Evolutionary conservation across 2,113 vertebrate genomes (phyloP), one percentile per base, ranked within the genome.

Genomic region (Trogon surrucura): DNA sequence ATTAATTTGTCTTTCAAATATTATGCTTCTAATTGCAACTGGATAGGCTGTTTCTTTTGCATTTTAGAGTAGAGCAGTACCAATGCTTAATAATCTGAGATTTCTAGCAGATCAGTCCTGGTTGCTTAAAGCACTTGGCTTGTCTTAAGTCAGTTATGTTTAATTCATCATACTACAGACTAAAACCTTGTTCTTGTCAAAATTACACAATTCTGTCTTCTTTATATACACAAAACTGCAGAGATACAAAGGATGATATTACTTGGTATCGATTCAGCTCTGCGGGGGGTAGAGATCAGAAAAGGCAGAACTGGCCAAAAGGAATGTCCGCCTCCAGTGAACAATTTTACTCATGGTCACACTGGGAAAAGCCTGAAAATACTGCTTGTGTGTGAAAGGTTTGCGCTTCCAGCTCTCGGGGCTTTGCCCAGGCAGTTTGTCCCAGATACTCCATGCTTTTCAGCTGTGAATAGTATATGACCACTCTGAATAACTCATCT

Each of bases 161-260:
- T 97, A 97, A 97, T 98, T 96, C 92, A 98, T 96, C 87, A 97
- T 97, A 96, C 56, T 81, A 78, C 89, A 96, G 94, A 89, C 90
- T 96, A 94, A 97, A 97, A 97, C 96, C 95, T 95, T 96, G 96
- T 95, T 95, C 92, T 94, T 96, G 95, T 96, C 96, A 95, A 98
- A 98, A 98, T 97, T 97, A 97, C 93, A 97, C 88, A 95, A 88
- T 97, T 97, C 95, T 95, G 85, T 97, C 97, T 96, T 97, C 97
- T 96, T 97, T 98, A 94, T 97, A 95, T 97, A 95, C 75, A 91
- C 96, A 96, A 93, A 98, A 98, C 89, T 96, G 96, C 94, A 88
- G 92, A 96, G 85, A 81, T 89, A 96, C 64, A 93, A 96, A 96
- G 94, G 96, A 96, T 97, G 94, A 92, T 95, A 97, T 98, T 97